Percentiles rank a stretch among this genome's conserved stretches.
Conservation (phyloP, 2,888 invertebrate genomes). For the Danaus chrysippus region DNA sequence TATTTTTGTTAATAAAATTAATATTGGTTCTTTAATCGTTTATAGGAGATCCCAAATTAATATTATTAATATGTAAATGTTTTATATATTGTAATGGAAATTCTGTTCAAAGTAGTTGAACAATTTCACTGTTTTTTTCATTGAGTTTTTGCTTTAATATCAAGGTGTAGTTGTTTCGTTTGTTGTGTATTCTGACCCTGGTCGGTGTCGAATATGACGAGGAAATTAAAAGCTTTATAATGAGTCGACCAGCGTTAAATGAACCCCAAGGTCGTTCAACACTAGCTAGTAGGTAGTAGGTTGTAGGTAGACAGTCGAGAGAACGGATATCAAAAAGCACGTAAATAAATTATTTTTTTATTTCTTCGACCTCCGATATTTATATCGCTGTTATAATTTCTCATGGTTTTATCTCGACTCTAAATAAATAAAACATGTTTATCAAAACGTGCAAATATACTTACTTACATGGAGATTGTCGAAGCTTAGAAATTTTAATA, state of each 20-base stretch:
- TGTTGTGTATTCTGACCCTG: constrained; percentile 12
- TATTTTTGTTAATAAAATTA: no score
- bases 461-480: no score
- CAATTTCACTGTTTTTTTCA: neutral
- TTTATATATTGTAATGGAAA: no score
- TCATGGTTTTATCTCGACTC: no score
- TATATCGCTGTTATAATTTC: neutral
- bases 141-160: neutral
- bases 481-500: no score
- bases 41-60: no score
- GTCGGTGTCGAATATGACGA: constrained; percentile 14
- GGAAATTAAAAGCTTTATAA: constrained; percentile 20
- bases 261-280: constrained; percentile 15
- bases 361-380: constrained; percentile 11
- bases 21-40: no score
- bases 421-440: no score
- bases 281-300: neutral
- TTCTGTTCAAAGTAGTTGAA: no score
- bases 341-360: constrained; percentile 14
- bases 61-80: no score
- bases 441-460: no score
- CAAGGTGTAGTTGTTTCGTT: neutral
- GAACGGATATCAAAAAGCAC: constrained; percentile 16
- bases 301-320: constrained; percentile 3
- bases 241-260: constrained; percentile 14